Evolutionary conservation across 2,888 invertebrate species (phyloP), one percentile per base, ranked within the genome.

Genomic region (Branchellion lobata): DNA sequence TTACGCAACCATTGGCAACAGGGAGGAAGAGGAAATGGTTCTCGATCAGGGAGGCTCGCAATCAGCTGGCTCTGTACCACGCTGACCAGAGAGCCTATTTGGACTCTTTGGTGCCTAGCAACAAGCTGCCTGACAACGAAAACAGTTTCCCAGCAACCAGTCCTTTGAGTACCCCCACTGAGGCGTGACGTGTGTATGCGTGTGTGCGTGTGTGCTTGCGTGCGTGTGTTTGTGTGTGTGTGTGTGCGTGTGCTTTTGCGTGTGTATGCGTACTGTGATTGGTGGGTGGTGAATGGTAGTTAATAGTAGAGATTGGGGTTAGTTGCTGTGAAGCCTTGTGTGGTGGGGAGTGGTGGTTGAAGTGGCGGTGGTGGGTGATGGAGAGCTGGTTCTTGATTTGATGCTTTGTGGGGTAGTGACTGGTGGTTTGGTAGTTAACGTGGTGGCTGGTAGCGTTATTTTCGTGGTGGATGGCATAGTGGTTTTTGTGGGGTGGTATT

Each of bases 71-170:
- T 3, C 27, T 75, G 27, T 40, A 75, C 75, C n/a, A 53, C 29
- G 51, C 75, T 21, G 75, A 75, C 40, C 75, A 75, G 75, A 51
- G 75, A 27, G 53, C 53, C 51, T 75, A 75, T 53, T 53, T 75
- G 53, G 75, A 75, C 21, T n/a, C 29, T 21, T 29, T 75, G 53
- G 14, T 75, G 29, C 31, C 27, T 21, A 65, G 21, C 29, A 65
- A 27, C 65, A 65, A 27, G n/a, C 65, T 27, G 3, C 8, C 65
- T 21, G 29, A 65, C 21, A 65, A 65, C 29, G 65, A 27, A 8
- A n/a, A 27, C 65, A 65, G 65, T 21, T 5, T 18, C 51, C 51
- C 11, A 18, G 18, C 11, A 51, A 51, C 11, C 18, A 18, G 51
- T 11, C 11, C 18, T 51, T 11, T 51, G 51, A 51, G 14, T 51